These are phyloP conservation scores for Onthophagus sagittarius DNA, from an alignment of 2,888 invertebrate genomes.

Conservation along the genomic window DNA sequence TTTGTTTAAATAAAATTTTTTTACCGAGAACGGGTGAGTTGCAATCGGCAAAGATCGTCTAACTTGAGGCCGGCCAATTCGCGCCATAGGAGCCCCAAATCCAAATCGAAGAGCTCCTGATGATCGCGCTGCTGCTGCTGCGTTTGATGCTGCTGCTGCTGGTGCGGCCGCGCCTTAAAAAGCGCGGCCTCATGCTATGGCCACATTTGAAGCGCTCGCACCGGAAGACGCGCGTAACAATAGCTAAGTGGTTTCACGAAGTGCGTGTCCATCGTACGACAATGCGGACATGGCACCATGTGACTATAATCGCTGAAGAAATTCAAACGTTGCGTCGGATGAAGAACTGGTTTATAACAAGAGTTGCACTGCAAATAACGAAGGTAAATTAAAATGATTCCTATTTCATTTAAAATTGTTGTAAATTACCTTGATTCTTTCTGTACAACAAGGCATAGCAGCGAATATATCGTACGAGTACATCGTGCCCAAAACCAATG, in stretches of 20 bases:
- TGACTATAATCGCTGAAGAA: constrained; percentile 95
- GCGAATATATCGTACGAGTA: constrained; percentile 98
- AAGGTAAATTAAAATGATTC: not conserved
- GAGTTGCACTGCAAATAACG: constrained; percentile 74
- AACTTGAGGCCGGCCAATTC: constrained; percentile 49
- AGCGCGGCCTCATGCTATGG: constrained; percentile 74
- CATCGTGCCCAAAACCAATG: constrained; percentile 93
- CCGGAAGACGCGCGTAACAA: constrained; percentile 73
- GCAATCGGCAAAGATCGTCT: constrained; percentile 49
- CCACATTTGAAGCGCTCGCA: constrained; percentile 64
- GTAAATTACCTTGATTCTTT: constrained; percentile 75
- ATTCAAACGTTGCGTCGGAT: constrained; percentile 81
- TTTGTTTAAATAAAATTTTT: constrained; percentile 14
- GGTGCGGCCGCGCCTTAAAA: constrained; percentile 36
- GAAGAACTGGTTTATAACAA: constrained; percentile 84
- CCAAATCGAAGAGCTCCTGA: constrained; percentile 37
- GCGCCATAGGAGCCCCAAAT: constrained; percentile 49
- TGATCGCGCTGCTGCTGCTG: constrained; percentile 33
- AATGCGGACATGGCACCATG: constrained; percentile 86
- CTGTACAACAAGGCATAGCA: constrained; percentile 92
- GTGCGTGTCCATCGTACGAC: constrained; percentile 86
- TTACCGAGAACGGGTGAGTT: constrained; percentile 48
- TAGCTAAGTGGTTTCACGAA: constrained; percentile 87
- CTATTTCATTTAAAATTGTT: not conserved
- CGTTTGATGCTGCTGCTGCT: constrained; percentile 22